A percentile compares a stretch with the other conserved stretches of the same genome.
Evolutionary conservation across 2,113 vertebrate species (phyloP).

Genomic region (Burhinus bistriatus): DNA sequence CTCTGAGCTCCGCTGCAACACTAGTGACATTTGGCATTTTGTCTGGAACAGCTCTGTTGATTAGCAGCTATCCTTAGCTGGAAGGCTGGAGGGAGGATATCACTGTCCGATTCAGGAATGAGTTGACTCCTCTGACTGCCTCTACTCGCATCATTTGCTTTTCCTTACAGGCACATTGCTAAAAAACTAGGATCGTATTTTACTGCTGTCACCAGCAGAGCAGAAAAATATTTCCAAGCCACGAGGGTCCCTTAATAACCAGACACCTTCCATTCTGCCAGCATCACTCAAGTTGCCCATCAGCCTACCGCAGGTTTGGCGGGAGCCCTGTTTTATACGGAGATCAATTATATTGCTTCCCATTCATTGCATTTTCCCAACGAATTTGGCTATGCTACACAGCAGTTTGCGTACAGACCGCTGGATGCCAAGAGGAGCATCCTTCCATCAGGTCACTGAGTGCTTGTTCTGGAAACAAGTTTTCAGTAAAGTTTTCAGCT

Average conservation of each 20-base stretch:
- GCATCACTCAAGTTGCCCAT: background rate
- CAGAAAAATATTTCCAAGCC: background rate
- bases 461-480: background rate
- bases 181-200: background rate
- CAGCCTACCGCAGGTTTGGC: background rate
- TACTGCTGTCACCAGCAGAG: background rate
- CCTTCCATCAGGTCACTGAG: background rate
- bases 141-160: background rate
- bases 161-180: background rate
- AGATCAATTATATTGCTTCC: background rate
- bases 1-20: background rate
- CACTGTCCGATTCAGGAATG: background rate
- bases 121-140: background rate
- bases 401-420: background rate
- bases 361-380: background rate
- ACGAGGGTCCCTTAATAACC: background rate
- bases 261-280: background rate
- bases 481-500: background rate
- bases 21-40: conserved; percentile 63
- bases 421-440: background rate
- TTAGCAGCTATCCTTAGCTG: conserved; percentile 9
- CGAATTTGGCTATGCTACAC: background rate
- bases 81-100: conserved; percentile 7
- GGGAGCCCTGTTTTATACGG: background rate
- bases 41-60: conserved; percentile 38